Percentiles rank a stretch among this genome's conserved stretches.
Evolutionary conservation across 2,888 invertebrate species (phyloP).

Genomic region (Branchellion lobata): DNA sequence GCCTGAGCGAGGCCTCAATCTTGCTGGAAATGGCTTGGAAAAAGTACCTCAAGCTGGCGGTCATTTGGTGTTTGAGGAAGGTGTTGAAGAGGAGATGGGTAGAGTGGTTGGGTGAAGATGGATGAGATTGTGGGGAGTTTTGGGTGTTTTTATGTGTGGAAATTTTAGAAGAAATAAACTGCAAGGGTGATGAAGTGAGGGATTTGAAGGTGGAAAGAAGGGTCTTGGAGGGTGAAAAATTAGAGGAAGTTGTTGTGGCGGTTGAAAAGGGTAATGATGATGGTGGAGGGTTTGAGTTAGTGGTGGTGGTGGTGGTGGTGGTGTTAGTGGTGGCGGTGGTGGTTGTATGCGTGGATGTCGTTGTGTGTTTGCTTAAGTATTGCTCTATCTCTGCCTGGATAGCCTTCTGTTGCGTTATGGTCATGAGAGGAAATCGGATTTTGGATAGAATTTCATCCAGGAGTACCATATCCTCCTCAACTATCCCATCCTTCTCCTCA

Average conservation of each 20-base stretch:
- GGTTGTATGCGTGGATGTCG: background rate
- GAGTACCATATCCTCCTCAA: background rate
- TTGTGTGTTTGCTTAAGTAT: background rate
- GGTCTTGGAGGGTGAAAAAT: background rate
- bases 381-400: background rate
- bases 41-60: background rate
- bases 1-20: background rate
- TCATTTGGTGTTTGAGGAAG: background rate
- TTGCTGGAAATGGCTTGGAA: background rate
- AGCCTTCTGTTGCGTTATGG: conserved; percentile 28
- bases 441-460: background rate
- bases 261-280: no score
- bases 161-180: background rate
- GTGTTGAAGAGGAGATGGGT: background rate
- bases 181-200: background rate
- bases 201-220: background rate
- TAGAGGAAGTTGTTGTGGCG: background rate
- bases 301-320: background rate
- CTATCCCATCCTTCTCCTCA: background rate
- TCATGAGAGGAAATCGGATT: conserved; percentile 30
- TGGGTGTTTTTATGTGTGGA: background rate
- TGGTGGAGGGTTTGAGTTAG: background rate
- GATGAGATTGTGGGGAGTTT: background rate
- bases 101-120: background rate
- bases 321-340: background rate